Base-by-base conservation (phyloP, 2,797 vertebrate genomes). In the Hippoglossus hippoglossus region DNA sequence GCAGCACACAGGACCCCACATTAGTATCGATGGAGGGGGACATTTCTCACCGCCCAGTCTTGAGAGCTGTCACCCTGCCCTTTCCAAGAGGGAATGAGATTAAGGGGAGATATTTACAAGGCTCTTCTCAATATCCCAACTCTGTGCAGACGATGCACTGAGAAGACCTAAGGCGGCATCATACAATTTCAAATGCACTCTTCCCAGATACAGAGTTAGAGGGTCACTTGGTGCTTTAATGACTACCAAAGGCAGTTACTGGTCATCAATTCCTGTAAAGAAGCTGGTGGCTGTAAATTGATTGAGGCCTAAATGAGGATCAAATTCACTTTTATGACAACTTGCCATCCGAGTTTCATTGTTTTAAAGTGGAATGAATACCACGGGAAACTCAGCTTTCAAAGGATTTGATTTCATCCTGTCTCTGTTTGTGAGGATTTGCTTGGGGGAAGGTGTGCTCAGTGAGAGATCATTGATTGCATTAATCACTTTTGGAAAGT, bases 351-450 rank as follows among this genome's bases (percentile, higher is more conserved):
- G 7, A 53, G 50, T 75, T 60, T 16, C 31, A 82, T 85, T 77
- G 73, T 80, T 63, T 82, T 63, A 79, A 71, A 12, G 65, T 71
- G 82, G 74, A 86, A 83, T 74, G 34, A 75, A 89, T 70, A 77
- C 59, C 16, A 9, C 1, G 11, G 47, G 73, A 31, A 73, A 54
- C 10, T 31, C 2, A 1, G 80, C 71, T 88, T 86, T 87, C 70
- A 83, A 75, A 73, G 55, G 71, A 85, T 88, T 67, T 64, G 26
- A 74, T 88, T 87, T 78, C n/a, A 0, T 59, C 12, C 18, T 8
- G 15, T 69, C 50, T 65, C 34, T 5, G 22, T 21, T 21, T 21
- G 47, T 4, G 47, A 19, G 7, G 44, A 46, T 16, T 46, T 46
- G 47, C 47, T 9, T 49, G 47, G 47, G 47, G n/a, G 47, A 19